Base-by-base conservation (phyloP, 1,140 invertebrate genomes). In the Tetragonula clypearis region DNA sequence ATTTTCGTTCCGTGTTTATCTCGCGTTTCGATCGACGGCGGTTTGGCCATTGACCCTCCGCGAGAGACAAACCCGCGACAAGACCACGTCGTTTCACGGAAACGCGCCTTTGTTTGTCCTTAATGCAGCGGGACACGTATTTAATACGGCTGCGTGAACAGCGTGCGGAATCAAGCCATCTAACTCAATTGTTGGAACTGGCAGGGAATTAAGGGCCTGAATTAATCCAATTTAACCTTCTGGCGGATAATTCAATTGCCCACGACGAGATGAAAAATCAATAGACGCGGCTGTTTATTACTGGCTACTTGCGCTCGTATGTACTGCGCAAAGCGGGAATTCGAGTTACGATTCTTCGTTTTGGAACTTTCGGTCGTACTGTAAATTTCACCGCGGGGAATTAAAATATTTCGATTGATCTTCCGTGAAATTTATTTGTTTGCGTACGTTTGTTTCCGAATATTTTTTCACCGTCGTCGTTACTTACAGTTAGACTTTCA, bases 211-310 rank as follows among this genome's bases (percentile, higher is more conserved):
- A 79, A 82, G 75, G 66, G 62, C 35, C 71, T 60, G 75, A 71
- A 88, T 88, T 88, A 88, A 88, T 88, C 87, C 87, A 88, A 88
- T 88, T 49, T 88, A 75, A 79, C 79, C 30, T 79, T 23, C 53
- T 79, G 62, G 14, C n/a, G 23, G 60, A 41, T 88, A 88, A 88
- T 88, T 79, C 83, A 88, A 88, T 88, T 88, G 87, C 21, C 56
- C 60, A n/a, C 72, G n/a, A n/a, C 78, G 87, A 88, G 82, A 68
- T 68, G 87, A 86, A 85, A 88, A 88, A 88, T 88, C 87, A 73
- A 88, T 88, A 88, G 58, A 58, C 8, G 41, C 12, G 17, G 49
- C 30, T 14, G 82, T 62, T 35, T 35, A 84, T 83, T 49, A 41
- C 11, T n/a, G 26, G 12, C 77, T 30, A n/a, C 65, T n/a, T n/a